Conservation (phyloP, 2,113 vertebrate species). For the Perca fluviatilis region DNA sequence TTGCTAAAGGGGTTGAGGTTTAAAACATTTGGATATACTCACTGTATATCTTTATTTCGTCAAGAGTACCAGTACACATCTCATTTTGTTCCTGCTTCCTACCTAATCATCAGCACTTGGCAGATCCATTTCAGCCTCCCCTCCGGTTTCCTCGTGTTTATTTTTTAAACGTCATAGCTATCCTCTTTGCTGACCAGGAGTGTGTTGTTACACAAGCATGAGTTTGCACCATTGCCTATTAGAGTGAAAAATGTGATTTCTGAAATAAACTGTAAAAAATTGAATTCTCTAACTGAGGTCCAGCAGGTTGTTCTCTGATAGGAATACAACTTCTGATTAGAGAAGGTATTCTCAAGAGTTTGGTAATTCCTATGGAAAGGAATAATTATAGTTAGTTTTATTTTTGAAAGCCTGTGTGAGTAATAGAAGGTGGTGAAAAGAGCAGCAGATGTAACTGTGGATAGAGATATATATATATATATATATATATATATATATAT, state of each 20-base stretch:
- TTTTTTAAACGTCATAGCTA: neutral
- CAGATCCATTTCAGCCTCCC: neutral
- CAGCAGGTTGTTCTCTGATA: neutral
- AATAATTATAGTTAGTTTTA: neutral
- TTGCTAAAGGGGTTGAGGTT: neutral
- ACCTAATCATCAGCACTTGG: neutral
- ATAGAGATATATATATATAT: neutral
- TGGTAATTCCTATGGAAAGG: neutral
- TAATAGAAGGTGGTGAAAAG: neutral
- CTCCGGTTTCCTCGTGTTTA: neutral
- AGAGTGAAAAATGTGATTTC: neutral
- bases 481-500: neutral
- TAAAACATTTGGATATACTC: neutral
- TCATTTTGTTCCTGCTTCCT: neutral
- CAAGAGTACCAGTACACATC: neutral
- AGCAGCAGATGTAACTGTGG: neutral
- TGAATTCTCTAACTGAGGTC: neutral
- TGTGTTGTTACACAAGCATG: neutral
- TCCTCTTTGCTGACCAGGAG: neutral
- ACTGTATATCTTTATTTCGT: neutral
- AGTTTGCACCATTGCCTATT: neutral
- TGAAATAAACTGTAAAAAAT: neutral
- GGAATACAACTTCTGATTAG: neutral
- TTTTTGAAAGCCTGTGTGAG: conserved; percentile 24
- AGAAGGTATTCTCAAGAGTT: neutral